Evolutionary conservation across 2,888 invertebrate species (phyloP), one percentile per base, ranked within the genome.

Genomic region (Lepidochrysops patricia): DNA sequence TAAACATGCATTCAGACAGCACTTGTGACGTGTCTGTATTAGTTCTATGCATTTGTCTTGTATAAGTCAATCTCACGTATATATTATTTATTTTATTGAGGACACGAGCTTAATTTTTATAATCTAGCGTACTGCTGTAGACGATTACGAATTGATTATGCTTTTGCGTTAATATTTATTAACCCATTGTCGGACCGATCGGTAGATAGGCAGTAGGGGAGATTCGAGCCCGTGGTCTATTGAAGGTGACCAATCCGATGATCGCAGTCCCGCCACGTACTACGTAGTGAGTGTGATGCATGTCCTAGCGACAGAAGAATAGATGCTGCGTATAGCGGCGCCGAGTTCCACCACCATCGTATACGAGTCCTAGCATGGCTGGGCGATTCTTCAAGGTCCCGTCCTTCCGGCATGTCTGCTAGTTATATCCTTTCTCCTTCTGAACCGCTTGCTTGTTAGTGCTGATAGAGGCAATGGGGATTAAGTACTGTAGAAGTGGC

Each of bases 251-350:
- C 65, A 75, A 80, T 79, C 77, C 87, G 88, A 88, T 88, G 87
- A 86, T 88, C 88, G 88, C 88, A 88, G 79, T 86, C 88, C 87
- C 88, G 86, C 85, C 76, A 78, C 73, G 79, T 76, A 70, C 76
- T 67, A 68, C 69, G 75, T 82, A 82, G 79, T 79, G 70, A 75
- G 73, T 79, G 74, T 77, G 72, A 67, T 84, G 82, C 84, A 86
- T 84, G 84, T 69, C 69, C 73, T 73, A 72, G 77, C 75, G 71
- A 52, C 34, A 32, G 29, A 50, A 54, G 32, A 19, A 26, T 13
- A 37, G 37, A 7, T 2, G 13, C 37, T 37, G 37, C 37, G 37
- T 7, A 5, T 9, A 7, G 29, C 29, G 9, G 4, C 9, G 9
- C 43, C 4, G 37, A 37, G 19, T 29, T 29, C 29, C 43, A 43